A percentile compares a stretch with the other conserved stretches of the same genome.
phyloP scores from a whole-genome alignment of 2,888 invertebrate species.

The Platycnemis pennipes region DNA sequence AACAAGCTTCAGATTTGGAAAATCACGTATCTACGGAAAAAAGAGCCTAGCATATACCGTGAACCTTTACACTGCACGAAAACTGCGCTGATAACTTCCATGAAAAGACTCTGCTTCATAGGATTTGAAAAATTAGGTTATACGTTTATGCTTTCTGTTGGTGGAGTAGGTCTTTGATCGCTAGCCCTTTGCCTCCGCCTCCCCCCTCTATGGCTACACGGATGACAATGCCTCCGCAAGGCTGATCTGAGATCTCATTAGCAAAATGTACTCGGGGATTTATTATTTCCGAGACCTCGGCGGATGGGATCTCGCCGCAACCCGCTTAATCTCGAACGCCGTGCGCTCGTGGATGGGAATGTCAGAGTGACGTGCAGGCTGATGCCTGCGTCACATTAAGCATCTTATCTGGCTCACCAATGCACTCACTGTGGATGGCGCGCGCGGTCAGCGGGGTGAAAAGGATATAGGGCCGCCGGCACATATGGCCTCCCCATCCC shows the following conservation, averaged over 20 bases:
- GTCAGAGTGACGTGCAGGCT: background rate
- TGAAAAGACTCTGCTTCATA: background rate
- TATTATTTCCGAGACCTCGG: slow-evolving; percentile 21
- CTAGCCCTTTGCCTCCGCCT: background rate
- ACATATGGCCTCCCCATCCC: background rate
- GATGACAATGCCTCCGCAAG: background rate
- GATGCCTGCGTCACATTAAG: slow-evolving; percentile 36
- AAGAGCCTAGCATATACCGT: background rate
- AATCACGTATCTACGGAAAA: background rate
- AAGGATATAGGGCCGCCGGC: background rate
- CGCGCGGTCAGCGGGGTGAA: background rate
- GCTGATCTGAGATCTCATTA: slow-evolving; percentile 32
- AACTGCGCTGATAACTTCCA: background rate
- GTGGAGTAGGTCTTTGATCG: background rate
- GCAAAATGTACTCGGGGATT: slow-evolving; percentile 31
- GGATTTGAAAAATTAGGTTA: background rate
- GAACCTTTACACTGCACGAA: background rate
- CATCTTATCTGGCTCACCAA: slow-evolving; percentile 26
- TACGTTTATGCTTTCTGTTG: background rate
- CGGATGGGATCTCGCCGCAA: background rate
- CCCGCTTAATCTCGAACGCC: background rate
- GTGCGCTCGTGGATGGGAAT: background rate
- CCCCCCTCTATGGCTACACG: background rate
- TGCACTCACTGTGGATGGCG: background rate
- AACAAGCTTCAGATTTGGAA: background rate